phyloP scores from a whole-genome alignment of 1,140 invertebrate species.

The Hycleus phaleratus region DNA sequence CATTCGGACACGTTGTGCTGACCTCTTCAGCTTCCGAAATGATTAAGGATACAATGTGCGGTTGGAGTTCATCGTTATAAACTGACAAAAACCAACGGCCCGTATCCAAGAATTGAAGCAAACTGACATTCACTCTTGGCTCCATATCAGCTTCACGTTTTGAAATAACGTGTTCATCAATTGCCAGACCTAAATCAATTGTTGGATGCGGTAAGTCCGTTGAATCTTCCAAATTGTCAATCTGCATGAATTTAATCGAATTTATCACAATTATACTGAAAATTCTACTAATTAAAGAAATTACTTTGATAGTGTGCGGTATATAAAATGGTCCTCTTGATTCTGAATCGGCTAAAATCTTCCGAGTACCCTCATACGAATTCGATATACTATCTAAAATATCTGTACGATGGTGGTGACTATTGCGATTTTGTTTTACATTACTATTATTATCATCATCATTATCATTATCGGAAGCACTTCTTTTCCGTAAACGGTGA shows the following conservation, averaged over 20 bases:
- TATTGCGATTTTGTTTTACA: neutral
- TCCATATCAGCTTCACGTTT: conserved; percentile 52
- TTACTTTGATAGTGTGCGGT: conserved; percentile 32
- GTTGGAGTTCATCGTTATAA: conserved; percentile 87
- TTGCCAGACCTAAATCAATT: conserved; percentile 37
- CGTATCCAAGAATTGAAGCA: conserved; percentile 82
- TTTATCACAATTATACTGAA: neutral
- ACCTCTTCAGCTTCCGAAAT: conserved; percentile 79
- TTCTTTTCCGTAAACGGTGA: conserved; percentile 56
- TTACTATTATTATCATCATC: conserved; percentile 33
- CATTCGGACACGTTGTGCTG: conserved; percentile 83
- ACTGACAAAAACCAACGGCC: conserved; percentile 93
- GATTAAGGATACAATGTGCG: conserved; percentile 71
- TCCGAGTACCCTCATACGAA: conserved; percentile 42
- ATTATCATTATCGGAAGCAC: conserved; percentile 38
- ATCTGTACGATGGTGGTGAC: conserved; percentile 34
- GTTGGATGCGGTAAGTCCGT: conserved; percentile 40
- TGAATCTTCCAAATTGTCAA: conserved; percentile 10
- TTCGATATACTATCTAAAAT: conserved; percentile 47
- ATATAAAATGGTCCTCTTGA: conserved; percentile 34
- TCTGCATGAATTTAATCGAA: neutral
- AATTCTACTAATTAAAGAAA: conserved; percentile 11
- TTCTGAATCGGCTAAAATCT: conserved; percentile 42
- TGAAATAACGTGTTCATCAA: conserved; percentile 50
- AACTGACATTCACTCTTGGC: conserved; percentile 71